A percentile compares a stretch with the other conserved stretches of the same genome.
Conservation (phyloP, 2,888 invertebrate species). For the Cataglyphis cursor region DNA sequence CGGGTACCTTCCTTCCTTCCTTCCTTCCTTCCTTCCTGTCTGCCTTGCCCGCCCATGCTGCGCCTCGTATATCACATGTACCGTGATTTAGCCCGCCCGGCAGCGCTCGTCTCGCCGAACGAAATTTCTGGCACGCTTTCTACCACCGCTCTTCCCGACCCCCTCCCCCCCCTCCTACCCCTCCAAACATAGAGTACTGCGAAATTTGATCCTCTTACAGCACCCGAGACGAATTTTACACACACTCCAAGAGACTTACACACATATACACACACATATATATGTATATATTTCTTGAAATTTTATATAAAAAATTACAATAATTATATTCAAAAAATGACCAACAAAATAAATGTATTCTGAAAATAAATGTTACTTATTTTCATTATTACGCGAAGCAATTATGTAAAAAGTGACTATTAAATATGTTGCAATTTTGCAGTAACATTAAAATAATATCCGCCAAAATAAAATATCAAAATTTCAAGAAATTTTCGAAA, state of each 20-base stretch:
- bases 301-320: too few species aligned
- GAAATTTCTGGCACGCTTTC: constrained; percentile 44
- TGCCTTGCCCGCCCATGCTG: constrained; percentile 5
- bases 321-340: too few species aligned
- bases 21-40: not conserved
- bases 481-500: not conserved
- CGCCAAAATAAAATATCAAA: too few species aligned
- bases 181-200: not conserved
- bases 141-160: not conserved
- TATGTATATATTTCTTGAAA: too few species aligned
- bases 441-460: too few species aligned
- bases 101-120: constrained; percentile 11
- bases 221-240: not conserved
- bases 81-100: constrained; percentile 32
- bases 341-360: too few species aligned
- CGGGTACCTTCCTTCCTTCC: constrained; percentile 22
- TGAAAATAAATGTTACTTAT: too few species aligned
- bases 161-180: too few species aligned
- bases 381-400: too few species aligned
- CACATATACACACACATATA: too few species aligned
- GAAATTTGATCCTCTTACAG: not conserved
- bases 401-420: too few species aligned
- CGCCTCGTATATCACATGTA: constrained; percentile 37
- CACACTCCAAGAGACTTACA: not conserved
- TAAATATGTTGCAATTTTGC: too few species aligned